Conservation (phyloP, 2,113 vertebrate species). For the Fulica atra region DNA sequence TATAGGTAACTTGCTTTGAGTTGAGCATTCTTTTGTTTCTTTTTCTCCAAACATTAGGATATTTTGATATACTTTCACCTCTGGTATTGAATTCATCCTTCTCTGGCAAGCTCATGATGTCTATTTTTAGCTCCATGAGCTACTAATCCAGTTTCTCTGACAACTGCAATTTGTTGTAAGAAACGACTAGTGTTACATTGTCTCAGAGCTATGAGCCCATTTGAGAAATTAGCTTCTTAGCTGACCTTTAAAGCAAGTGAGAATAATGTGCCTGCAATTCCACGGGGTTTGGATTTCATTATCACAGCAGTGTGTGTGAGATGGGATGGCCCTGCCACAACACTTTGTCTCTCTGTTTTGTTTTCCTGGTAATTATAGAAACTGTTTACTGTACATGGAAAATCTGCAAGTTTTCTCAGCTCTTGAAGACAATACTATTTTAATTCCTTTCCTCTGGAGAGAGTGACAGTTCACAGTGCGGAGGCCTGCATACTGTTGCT, state of each 20-base stretch:
- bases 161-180: neutral
- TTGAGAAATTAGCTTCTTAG: conserved; percentile 27
- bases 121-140: conserved; percentile 27
- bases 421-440: conserved; percentile 37
- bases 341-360: conserved; percentile 5
- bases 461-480: neutral
- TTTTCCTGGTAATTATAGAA: conserved; percentile 42
- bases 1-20: neutral
- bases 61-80: conserved; percentile 9
- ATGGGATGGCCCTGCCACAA: neutral
- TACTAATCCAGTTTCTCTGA: conserved; percentile 42
- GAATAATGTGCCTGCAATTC: neutral
- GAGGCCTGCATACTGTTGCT: neutral
- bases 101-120: neutral
- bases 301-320: neutral
- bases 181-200: neutral
- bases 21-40: neutral
- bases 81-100: neutral
- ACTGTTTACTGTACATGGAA: conserved; percentile 28
- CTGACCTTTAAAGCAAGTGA: conserved; percentile 49
- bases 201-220: neutral
- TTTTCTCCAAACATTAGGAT: neutral
- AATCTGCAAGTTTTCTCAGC: conserved; percentile 59
- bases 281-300: conserved; percentile 32
- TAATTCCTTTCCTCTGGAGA: conserved; percentile 35